Conservation (phyloP, 1,140 invertebrate genomes). For the Neodiprion fabricii region DNA sequence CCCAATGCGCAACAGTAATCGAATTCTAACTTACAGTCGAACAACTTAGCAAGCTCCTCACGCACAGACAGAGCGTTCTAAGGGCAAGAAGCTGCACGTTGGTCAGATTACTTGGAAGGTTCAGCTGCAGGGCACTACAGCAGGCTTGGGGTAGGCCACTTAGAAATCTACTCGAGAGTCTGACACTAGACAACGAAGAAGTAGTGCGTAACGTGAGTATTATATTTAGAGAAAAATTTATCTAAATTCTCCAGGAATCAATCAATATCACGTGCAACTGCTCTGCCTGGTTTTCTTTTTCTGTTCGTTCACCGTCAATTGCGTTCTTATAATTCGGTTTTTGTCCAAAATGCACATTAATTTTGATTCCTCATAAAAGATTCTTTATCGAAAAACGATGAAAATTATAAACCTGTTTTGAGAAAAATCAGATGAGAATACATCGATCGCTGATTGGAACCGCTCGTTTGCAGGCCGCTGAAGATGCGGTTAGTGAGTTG, state of each 20-base stretch:
- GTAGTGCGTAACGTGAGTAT: constrained; percentile 61
- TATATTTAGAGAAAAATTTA: neutral
- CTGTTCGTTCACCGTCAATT: neutral
- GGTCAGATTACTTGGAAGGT: constrained; percentile 70
- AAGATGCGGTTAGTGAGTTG: constrained; percentile 62
- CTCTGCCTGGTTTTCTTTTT: neutral
- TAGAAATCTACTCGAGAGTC: constrained; percentile 61
- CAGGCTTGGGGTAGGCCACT: constrained; percentile 68
- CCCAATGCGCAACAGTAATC: constrained; percentile 26
- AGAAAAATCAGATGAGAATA: neutral
- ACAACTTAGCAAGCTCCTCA: constrained; percentile 67
- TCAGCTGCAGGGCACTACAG: constrained; percentile 70
- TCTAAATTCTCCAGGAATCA: constrained; percentile 1
- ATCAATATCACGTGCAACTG: neutral
- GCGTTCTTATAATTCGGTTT: too few relatives aligned
- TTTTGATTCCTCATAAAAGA: too few relatives aligned
- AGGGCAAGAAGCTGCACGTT: constrained; percentile 72
- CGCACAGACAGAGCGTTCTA: constrained; percentile 67
- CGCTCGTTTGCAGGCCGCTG: constrained; percentile 59
- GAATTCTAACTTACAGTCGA: constrained; percentile 44
- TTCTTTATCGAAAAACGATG: constrained; percentile 15
- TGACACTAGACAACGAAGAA: constrained; percentile 62
- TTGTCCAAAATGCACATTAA: too few relatives aligned
- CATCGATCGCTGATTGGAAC: constrained; percentile 7
- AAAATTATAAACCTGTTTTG: constrained; percentile 17